These are phyloP conservation scores for Esox lucius DNA, from an alignment of 2,797 vertebrate species.

Conservation along the genomic window DNA sequence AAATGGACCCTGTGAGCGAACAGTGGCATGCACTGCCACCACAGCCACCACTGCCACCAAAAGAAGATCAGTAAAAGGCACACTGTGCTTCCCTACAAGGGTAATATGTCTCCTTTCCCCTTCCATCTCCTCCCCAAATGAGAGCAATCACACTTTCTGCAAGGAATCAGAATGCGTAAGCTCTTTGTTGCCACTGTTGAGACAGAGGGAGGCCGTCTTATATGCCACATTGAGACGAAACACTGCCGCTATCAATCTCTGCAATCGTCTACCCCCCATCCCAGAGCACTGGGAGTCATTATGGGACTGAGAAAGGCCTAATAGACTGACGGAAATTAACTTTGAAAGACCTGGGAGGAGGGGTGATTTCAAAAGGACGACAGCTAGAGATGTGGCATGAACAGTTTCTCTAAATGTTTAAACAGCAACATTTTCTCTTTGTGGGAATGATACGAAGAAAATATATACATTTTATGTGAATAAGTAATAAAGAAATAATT, in stretches of 20 bases:
- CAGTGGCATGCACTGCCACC: constrained; percentile 14
- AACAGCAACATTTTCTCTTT: no score
- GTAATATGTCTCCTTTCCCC: constrained; percentile 64
- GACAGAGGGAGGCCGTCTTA: constrained; percentile 54
- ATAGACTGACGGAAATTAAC: constrained; percentile 72
- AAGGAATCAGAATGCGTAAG: constrained; percentile 62
- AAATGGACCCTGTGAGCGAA: constrained; percentile 52
- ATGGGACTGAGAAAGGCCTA: constrained; percentile 65
- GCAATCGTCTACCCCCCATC: constrained; percentile 72
- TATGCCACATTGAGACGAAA: constrained; percentile 59
- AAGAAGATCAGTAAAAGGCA: constrained; percentile 36
- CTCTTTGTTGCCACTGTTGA: constrained; percentile 67
- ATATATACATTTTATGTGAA: neutral
- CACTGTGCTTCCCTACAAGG: constrained; percentile 60
- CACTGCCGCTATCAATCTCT: constrained; percentile 66
- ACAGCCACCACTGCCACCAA: neutral
- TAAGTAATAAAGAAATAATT: no score
- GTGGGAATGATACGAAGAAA: neutral
- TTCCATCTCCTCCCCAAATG: constrained; percentile 59
- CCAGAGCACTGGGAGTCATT: constrained; percentile 73
- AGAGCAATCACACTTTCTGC: constrained; percentile 67
- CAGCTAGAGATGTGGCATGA: neutral
- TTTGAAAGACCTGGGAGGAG: constrained; percentile 46
- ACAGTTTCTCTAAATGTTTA: no score
- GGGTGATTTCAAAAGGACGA: constrained; percentile 33